Evolutionary conservation across 92 coral and sea anemone genomes (phyloP).

Genomic region (Chrysogorgia sp.): DNA sequence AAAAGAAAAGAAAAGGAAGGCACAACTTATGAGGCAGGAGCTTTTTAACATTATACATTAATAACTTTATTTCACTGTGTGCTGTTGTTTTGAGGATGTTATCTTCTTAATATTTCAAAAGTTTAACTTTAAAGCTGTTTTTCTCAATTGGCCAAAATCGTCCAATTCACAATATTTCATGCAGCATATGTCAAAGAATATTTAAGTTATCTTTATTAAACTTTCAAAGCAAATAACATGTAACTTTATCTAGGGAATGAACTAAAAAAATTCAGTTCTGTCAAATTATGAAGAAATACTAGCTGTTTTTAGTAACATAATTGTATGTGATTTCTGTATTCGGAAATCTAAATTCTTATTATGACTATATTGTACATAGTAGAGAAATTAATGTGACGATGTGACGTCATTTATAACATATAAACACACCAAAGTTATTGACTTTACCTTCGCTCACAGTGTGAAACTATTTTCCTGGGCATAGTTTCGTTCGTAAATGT

Average conservation of each 20-base stretch:
- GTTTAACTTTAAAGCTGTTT: no score
- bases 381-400: no score
- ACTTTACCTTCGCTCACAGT: no score
- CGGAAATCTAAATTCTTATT: no score
- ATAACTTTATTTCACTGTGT: neutral
- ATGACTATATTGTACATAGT: no score
- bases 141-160: conserved; percentile 15
- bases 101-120: conserved; percentile 7
- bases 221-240: neutral
- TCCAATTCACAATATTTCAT: conserved; percentile 3
- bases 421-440: no score
- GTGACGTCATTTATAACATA: no score
- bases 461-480: no score
- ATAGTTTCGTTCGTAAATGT: no score
- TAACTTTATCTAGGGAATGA: conserved; percentile 1
- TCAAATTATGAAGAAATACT: no score
- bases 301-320: no score
- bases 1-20: conserved; percentile 44
- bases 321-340: no score
- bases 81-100: neutral
- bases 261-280: conserved; percentile 3
- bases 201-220: neutral
- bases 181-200: conserved; percentile 17
- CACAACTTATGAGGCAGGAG: conserved; percentile 37
- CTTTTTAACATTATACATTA: conserved; percentile 3